These are phyloP conservation scores for Cirrhinus molitorella DNA, from an alignment of 2,797 vertebrate species.

Conservation along the genomic window DNA sequence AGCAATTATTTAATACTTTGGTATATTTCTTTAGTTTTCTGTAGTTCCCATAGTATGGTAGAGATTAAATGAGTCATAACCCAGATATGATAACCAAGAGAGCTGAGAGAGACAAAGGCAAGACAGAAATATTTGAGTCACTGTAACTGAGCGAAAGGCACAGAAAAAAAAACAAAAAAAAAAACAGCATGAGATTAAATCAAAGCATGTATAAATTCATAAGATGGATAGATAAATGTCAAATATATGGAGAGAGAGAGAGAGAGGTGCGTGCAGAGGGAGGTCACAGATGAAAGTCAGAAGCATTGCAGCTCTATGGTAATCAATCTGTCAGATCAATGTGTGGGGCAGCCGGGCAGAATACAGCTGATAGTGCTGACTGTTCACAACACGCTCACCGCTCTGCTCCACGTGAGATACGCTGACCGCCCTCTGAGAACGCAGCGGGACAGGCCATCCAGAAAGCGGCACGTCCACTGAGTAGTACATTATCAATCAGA, in stretches of 20 bases:
- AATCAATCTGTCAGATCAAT: constrained; percentile 74
- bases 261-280: constrained; percentile 19
- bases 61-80: neutral
- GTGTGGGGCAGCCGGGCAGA: constrained; percentile 50
- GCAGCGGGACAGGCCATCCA: neutral
- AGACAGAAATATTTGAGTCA: neutral
- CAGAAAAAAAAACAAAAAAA: neutral
- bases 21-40: neutral
- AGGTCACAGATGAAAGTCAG: constrained; percentile 73
- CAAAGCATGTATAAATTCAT: neutral
- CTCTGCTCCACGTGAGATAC: constrained; percentile 29
- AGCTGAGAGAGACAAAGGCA: neutral
- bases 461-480: neutral
- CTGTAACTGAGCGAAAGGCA: neutral
- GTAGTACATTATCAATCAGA: neutral
- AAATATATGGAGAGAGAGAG: neutral
- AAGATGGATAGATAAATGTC: neutral
- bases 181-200: neutral
- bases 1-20: neutral
- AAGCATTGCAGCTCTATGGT: constrained; percentile 72
- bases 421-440: neutral
- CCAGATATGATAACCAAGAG: neutral
- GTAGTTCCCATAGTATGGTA: neutral
- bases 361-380: constrained; percentile 45
- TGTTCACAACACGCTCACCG: constrained; percentile 15